These are phyloP conservation scores for Orbicella faveolata DNA, from an alignment of 64 coral and sea anemone species.

Conservation along the genomic window DNA sequence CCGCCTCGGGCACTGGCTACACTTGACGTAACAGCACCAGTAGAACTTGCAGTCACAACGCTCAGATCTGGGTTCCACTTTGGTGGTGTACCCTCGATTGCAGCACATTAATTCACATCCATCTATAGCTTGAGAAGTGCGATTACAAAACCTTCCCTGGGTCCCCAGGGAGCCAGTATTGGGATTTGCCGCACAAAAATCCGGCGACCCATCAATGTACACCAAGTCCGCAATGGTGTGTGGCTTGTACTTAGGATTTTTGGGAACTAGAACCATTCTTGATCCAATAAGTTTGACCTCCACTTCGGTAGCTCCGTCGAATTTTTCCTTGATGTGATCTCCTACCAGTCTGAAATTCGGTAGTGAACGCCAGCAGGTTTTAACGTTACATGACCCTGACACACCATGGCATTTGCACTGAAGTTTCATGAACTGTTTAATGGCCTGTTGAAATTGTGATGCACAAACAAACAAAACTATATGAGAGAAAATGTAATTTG, in stretches of 20 bases:
- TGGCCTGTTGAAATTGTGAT: conserved; percentile 42
- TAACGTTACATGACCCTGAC: conserved; percentile 88
- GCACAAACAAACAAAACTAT: neutral
- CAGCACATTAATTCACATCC: conserved; percentile 91
- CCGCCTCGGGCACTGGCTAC: conserved; percentile 55
- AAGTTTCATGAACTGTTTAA: conserved; percentile 59
- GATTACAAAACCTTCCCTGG: conserved; percentile 73
- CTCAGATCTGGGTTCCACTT: conserved; percentile 29
- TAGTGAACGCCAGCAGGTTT: conserved; percentile 91
- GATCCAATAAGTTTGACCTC: conserved; percentile 54
- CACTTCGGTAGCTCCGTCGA: conserved; percentile 90
- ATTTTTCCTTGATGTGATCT: conserved; percentile 86
- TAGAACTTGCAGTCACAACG: conserved; percentile 77
- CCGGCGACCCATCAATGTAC: conserved; percentile 70
- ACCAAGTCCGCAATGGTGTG: conserved; percentile 73
- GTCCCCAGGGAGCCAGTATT: conserved; percentile 76
- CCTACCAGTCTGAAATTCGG: conserved; percentile 74
- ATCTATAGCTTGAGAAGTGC: conserved; percentile 79
- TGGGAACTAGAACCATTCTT: conserved; percentile 57
- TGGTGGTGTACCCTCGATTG: conserved; percentile 55
- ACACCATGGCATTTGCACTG: conserved; percentile 97
- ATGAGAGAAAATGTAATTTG: no score
- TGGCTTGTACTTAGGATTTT: conserved; percentile 70
- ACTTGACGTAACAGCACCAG: conserved; percentile 84
- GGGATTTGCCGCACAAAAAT: conserved; percentile 70